Conservation (phyloP, 1,140 invertebrate species). For the Campoletis sonorensis region DNA sequence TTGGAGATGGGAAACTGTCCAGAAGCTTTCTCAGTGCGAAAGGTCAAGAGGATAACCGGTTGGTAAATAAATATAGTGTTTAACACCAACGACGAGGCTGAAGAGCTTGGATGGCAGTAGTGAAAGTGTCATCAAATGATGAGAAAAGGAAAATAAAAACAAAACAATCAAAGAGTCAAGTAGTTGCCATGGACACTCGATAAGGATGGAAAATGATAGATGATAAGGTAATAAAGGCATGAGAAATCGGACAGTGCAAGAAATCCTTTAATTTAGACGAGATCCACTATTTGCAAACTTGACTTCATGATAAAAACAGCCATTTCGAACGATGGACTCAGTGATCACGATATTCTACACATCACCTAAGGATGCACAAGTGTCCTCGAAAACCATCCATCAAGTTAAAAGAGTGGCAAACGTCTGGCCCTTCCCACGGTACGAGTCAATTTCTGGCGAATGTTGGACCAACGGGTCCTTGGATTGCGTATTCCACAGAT, state of each 20-base stretch:
- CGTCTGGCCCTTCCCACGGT: conserved; percentile 32
- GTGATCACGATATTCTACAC: neutral
- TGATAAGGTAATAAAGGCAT: no score
- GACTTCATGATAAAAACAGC: neutral
- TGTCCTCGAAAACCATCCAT: conserved; percentile 51
- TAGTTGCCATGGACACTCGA: no score
- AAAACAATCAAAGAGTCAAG: no score
- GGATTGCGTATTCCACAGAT: neutral
- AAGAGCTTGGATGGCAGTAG: conserved; percentile 9
- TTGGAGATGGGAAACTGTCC: neutral
- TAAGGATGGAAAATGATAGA: no score
- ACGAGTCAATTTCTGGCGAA: conserved; percentile 54
- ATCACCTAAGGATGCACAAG: neutral
- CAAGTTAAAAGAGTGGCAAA: conserved; percentile 49
- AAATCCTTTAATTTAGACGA: no score
- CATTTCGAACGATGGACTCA: neutral
- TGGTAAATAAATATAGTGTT: conserved; percentile 59
- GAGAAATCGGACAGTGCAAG: no score
- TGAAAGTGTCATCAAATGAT: neutral
- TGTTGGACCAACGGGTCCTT: neutral
- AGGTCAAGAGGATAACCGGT: neutral
- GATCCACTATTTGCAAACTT: neutral
- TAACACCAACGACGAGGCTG: conserved; percentile 41
- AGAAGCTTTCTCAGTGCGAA: neutral
- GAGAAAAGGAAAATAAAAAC: neutral